Evolutionary conservation across 2,888 invertebrate genomes (phyloP).

Genomic region (Cheilosia soror): DNA sequence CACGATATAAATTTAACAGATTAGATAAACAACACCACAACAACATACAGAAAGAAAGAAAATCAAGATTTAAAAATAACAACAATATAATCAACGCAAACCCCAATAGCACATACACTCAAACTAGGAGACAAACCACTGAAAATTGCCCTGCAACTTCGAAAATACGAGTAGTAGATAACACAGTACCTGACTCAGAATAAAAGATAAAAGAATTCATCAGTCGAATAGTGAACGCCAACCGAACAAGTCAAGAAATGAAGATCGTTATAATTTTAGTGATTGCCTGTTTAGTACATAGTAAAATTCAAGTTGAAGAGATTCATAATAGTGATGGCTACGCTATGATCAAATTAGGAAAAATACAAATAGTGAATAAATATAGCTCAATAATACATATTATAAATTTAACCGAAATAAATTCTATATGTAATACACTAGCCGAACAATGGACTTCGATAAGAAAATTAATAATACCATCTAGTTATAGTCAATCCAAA

Average conservation of each 20-base stretch:
- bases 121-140: not conserved
- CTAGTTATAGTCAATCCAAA: constrained; percentile 6
- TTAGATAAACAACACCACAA: constrained; percentile 14
- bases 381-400: constrained; percentile 21
- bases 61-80: not conserved
- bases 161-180: too few species aligned
- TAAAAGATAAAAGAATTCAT: too few species aligned
- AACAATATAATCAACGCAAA: constrained; percentile 1
- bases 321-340: constrained; percentile 8
- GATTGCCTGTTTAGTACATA: not conserved
- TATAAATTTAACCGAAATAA: constrained; percentile 13
- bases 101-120: constrained; percentile 5
- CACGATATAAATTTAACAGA: constrained; percentile 24
- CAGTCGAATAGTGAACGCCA: too few species aligned
- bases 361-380: constrained; percentile 21
- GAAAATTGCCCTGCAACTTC: not conserved
- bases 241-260: constrained; percentile 6
- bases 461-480: constrained; percentile 11
- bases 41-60: constrained; percentile 26
- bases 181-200: too few species aligned
- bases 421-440: constrained; percentile 10
- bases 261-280: not conserved
- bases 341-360: constrained; percentile 1
- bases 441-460: constrained; percentile 21
- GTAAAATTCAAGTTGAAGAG: constrained; percentile 10